Percentiles rank a stretch among this genome's conserved stretches.
These are phyloP conservation scores for Taphrorychus bicolor DNA, from an alignment of 2,888 invertebrate genomes.

Conservation along the genomic window DNA sequence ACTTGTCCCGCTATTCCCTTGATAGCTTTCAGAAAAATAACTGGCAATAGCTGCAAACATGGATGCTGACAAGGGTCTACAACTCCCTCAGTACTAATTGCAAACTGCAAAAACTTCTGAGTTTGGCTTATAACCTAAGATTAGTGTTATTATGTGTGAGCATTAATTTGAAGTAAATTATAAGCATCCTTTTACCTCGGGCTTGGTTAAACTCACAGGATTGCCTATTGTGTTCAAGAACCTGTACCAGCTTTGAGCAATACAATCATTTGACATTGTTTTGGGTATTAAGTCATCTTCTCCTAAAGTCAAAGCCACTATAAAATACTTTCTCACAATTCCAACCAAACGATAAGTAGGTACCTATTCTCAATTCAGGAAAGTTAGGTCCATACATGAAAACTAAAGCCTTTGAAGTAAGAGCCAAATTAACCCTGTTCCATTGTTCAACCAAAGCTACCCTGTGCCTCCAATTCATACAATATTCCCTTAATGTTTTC, in stretches of 20 bases:
- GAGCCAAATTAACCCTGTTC: slow-evolving; percentile 90
- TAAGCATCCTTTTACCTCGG: slow-evolving; percentile 67
- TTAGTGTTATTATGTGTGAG: background rate
- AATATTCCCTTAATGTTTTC: slow-evolving; percentile 93
- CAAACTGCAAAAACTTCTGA: slow-evolving; percentile 81
- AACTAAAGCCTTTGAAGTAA: slow-evolving; percentile 82
- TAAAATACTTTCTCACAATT: background rate
- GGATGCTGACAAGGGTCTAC: slow-evolving; percentile 93
- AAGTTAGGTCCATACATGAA: slow-evolving; percentile 90
- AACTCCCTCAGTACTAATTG: slow-evolving; percentile 75
- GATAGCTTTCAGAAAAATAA: slow-evolving; percentile 93
- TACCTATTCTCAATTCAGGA: slow-evolving; percentile 81
- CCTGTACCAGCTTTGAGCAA: slow-evolving; percentile 96
- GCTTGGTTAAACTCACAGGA: slow-evolving; percentile 90
- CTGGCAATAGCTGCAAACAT: slow-evolving; percentile 81
- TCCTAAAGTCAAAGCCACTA: slow-evolving; percentile 1
- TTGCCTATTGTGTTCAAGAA: slow-evolving; percentile 93
- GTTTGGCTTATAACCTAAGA: slow-evolving; percentile 66
- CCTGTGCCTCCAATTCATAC: slow-evolving; percentile 93
- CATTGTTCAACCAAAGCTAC: slow-evolving; percentile 92
- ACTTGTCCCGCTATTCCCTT: slow-evolving; percentile 92
- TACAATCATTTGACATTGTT: slow-evolving; percentile 87
- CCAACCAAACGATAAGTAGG: background rate
- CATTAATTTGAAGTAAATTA: slow-evolving; percentile 1
- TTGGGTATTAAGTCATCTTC: slow-evolving; percentile 89